Percentiles rank a stretch among this genome's conserved stretches.
Evolutionary conservation across 2,113 vertebrate genomes (phyloP).

Genomic region (Canis aureus): DNA sequence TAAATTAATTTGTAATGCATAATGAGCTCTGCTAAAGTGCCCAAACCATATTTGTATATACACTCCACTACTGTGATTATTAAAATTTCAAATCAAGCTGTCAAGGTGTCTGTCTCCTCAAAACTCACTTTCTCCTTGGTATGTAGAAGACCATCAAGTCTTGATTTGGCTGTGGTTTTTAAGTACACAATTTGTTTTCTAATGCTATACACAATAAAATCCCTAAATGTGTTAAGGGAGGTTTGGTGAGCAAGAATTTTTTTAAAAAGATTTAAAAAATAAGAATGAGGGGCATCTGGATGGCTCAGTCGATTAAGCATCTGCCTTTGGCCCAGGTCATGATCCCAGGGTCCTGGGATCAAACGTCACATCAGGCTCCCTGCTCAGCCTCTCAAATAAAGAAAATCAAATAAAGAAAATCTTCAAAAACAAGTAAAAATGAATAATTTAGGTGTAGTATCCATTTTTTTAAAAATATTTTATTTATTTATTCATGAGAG

Average conservation of each 20-base stretch:
- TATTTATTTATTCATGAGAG: too few species aligned
- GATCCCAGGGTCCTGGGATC: too few species aligned
- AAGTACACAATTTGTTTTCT: background rate
- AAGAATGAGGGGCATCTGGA: background rate
- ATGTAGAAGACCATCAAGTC: background rate
- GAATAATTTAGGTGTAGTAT: background rate
- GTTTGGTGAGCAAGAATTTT: background rate
- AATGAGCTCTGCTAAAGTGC: background rate
- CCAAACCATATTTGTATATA: background rate
- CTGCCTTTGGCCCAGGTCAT: too few species aligned
- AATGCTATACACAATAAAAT: slow-evolving; percentile 3
- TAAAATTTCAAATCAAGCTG: background rate
- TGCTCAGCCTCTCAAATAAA: too few species aligned
- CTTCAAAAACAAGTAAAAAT: background rate
- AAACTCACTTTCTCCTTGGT: background rate
- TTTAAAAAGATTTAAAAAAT: background rate
- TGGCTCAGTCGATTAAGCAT: too few species aligned
- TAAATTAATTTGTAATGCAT: background rate
- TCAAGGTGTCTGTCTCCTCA: background rate
- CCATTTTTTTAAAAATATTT: too few species aligned
- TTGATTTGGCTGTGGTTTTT: slow-evolving; percentile 30
- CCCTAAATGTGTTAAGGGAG: background rate
- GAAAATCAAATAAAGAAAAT: too few species aligned
- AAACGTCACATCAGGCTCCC: too few species aligned
- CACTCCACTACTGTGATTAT: background rate